Evolutionary conservation across 1,140 invertebrate genomes (phyloP).

Genomic region (Panagrolaimus sp.): DNA sequence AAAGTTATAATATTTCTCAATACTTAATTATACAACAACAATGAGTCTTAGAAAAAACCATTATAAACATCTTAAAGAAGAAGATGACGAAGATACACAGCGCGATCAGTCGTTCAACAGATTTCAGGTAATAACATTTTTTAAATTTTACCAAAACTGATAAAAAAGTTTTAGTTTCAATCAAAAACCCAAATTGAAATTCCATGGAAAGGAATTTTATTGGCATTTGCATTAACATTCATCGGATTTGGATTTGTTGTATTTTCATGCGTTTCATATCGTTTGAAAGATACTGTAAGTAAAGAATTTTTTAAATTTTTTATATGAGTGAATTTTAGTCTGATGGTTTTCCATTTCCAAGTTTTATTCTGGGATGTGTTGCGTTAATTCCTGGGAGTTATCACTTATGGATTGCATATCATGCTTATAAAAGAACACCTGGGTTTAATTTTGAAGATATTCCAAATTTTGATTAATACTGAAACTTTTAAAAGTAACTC

Average conservation of each 20-base stretch:
- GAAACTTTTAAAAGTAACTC: not conserved
- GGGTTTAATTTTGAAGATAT: not conserved
- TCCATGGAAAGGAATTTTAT: not conserved
- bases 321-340: no score
- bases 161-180: not conserved
- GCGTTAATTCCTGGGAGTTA: not conserved
- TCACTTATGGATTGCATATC: not conserved
- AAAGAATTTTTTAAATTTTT: not conserved
- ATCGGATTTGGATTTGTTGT: not conserved
- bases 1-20: no score
- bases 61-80: not conserved
- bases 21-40: no score
- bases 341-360: not conserved
- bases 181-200: not conserved
- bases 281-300: not conserved
- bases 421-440: not conserved
- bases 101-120: no score
- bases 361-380: not conserved
- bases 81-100: not conserved
- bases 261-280: not conserved
- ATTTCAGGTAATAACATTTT: no score
- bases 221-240: not conserved
- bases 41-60: not conserved
- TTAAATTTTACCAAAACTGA: no score
- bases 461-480: constrained; percentile 7